Percentiles rank a stretch among this genome's conserved stretches.
phyloP scores from a whole-genome alignment of 2,888 invertebrate genomes.

The Phytoseiulus persimilis region DNA sequence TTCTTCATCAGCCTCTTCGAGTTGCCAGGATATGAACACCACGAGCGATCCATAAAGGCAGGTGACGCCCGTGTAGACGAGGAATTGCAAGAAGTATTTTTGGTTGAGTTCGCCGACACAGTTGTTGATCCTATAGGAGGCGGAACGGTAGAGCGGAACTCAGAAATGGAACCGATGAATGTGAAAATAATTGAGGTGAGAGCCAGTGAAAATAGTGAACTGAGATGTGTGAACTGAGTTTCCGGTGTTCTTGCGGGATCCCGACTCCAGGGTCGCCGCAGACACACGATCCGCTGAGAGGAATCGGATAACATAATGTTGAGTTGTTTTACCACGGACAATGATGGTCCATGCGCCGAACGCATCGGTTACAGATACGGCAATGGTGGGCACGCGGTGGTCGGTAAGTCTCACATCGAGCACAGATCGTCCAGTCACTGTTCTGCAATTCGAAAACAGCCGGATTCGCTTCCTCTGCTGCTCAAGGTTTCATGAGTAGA shows the following conservation, averaged over 20 bases:
- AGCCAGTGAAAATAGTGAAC: no score
- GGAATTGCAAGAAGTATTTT: slow-evolving; percentile 80
- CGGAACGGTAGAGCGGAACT: slow-evolving; percentile 40
- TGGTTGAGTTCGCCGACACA: slow-evolving; percentile 86
- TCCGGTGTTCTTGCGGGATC: neutral
- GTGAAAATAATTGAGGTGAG: slow-evolving; percentile 30
- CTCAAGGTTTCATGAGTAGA: no score
- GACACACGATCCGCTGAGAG: slow-evolving; percentile 14
- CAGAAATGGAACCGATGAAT: neutral
- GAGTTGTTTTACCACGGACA: slow-evolving; percentile 61
- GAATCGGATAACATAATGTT: slow-evolving; percentile 15
- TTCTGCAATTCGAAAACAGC: slow-evolving; percentile 40
- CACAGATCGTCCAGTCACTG: slow-evolving; percentile 65
- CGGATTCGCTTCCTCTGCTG: neutral
- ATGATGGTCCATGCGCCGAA: slow-evolving; percentile 74
- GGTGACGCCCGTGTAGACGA: slow-evolving; percentile 64
- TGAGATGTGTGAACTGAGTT: no score
- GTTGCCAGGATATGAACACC: neutral
- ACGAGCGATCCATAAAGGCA: slow-evolving; percentile 25
- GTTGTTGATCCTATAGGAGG: slow-evolving; percentile 66
- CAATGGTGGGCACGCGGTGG: slow-evolving; percentile 81
- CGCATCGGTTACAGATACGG: slow-evolving; percentile 72
- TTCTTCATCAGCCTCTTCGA: neutral
- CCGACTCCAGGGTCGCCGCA: no score
- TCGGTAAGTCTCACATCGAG: slow-evolving; percentile 68